Evolutionary conservation across 2,888 invertebrate species (phyloP), one percentile per base, ranked within the genome.

Genomic region (Oeneis ivallda): DNA sequence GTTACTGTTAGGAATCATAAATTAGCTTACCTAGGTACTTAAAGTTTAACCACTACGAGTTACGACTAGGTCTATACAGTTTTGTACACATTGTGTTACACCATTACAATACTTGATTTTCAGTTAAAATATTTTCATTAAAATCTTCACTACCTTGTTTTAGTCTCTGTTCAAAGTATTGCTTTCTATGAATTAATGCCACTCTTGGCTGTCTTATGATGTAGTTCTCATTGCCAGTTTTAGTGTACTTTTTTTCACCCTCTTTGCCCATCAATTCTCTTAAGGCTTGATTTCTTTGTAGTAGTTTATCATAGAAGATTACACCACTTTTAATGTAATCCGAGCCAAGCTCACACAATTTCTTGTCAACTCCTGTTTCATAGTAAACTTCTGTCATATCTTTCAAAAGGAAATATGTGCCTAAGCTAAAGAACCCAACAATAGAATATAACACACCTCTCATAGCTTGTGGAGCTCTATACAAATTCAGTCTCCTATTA

Each of bases 251-350:
- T 8, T 82, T 87, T 76, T 94, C 92, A 0, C 95, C 96, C 56
- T 92, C 86, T 19, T 81, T 79, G 0, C 95, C 95, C 86, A 96
- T 87, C 10, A 96, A 80, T 66, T 90, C 86, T 72, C 96, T 89
- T 17, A 97, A 81, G 0, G 96, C 96, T 75, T 94, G 93, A 83
- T 97, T 97, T 79, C 95, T 93, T 73, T 94, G 87, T 47, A 96
- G 79, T 34, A 94, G 79, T 86, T 96, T 96, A 34, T 93, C 93
- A 79, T 97, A 97, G 86, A 93, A 97, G 80, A 95, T 94, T 39
- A 94, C 86, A 3, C 96, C 97, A 56, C 96, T 96, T 78, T 94
- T 92, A 10, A 94, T 85, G 80, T 94, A 96, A 52, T 94, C 90
- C 49, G 88, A 83, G 49, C 94, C 94, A 64, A 95, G 79, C 39